A percentile compares a stretch with the other conserved stretches of the same genome.
These are phyloP conservation scores for Hiodon alosoides DNA, from an alignment of 2,113 vertebrate genomes.

Conservation along the genomic window DNA sequence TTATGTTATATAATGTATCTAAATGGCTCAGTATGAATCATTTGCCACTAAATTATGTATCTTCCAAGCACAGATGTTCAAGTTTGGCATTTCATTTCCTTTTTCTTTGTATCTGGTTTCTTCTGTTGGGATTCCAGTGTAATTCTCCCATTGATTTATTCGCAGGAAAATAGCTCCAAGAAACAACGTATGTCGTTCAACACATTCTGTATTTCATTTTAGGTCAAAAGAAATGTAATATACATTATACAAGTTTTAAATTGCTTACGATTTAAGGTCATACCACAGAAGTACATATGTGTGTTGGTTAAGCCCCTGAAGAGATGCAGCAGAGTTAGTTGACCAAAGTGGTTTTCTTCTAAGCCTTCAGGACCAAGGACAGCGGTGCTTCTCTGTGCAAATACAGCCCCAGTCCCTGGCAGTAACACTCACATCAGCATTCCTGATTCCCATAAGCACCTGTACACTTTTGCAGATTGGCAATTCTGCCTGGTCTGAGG, in stretches of 20 bases:
- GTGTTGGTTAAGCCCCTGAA: not conserved
- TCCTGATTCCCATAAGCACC: not conserved
- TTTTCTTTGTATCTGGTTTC: too few species aligned
- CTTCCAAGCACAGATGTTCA: not conserved
- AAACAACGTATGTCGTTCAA: too few species aligned
- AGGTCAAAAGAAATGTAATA: too few species aligned
- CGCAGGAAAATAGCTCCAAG: not conserved
- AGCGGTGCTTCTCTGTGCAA: not conserved
- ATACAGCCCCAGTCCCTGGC: not conserved
- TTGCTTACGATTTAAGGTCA: too few species aligned
- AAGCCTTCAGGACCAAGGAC: not conserved
- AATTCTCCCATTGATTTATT: not conserved
- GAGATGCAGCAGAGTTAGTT: not conserved
- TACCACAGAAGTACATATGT: not conserved
- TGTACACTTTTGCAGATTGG: not conserved
- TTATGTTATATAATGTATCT: not conserved
- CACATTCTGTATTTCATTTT: too few species aligned
- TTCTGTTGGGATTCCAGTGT: not conserved
- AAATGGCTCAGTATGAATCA: not conserved
- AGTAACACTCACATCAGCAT: conserved; percentile 6
- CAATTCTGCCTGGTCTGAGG: not conserved
- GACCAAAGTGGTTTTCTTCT: not conserved
- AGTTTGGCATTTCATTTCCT: too few species aligned
- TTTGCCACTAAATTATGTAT: not conserved
- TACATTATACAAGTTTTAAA: too few species aligned